Percentiles rank a stretch among this genome's conserved stretches.
Conservation (phyloP, 2,888 invertebrate species). For the Thelaira solivaga region DNA sequence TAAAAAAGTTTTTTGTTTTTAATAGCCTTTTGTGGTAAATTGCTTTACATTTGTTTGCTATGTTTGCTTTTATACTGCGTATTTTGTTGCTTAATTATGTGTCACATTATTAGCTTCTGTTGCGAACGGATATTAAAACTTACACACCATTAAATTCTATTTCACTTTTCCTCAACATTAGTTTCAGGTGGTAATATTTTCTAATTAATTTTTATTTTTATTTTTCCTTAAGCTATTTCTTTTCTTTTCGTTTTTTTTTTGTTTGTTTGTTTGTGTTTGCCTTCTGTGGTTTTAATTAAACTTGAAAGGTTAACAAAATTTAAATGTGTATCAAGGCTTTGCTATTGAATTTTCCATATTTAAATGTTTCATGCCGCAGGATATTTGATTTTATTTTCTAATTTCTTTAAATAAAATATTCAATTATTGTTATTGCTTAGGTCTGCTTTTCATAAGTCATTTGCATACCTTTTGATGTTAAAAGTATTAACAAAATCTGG, state of each 20-base stretch:
- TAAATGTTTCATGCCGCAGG: background rate
- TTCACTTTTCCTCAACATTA: constrained; percentile 63
- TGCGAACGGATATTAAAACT: constrained; percentile 52
- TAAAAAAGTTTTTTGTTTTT: constrained; percentile 14
- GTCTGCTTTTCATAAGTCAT: too few relatives aligned
- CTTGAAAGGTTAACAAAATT: background rate
- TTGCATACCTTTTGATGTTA: too few relatives aligned
- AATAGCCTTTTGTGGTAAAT: constrained; percentile 25
- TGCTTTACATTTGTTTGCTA: background rate
- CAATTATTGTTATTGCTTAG: too few relatives aligned
- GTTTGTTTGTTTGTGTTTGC: background rate
- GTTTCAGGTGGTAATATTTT: constrained; percentile 64
- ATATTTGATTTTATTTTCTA: too few relatives aligned
- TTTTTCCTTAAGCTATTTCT: background rate
- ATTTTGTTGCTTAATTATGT: constrained; percentile 47
- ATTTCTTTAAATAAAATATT: too few relatives aligned
- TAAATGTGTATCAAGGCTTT: too few relatives aligned
- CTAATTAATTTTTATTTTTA: constrained; percentile 46
- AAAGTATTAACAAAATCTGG: too few relatives aligned
- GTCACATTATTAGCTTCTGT: constrained; percentile 48
- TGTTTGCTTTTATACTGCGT: background rate
- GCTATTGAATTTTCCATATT: background rate
- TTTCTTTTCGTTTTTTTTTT: background rate
- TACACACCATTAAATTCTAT: constrained; percentile 58
- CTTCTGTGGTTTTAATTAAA: constrained; percentile 40